Evolutionary conservation across 2,113 vertebrate genomes (phyloP), one percentile per base, ranked within the genome.

Genomic region (Delphinapterus leucas): DNA sequence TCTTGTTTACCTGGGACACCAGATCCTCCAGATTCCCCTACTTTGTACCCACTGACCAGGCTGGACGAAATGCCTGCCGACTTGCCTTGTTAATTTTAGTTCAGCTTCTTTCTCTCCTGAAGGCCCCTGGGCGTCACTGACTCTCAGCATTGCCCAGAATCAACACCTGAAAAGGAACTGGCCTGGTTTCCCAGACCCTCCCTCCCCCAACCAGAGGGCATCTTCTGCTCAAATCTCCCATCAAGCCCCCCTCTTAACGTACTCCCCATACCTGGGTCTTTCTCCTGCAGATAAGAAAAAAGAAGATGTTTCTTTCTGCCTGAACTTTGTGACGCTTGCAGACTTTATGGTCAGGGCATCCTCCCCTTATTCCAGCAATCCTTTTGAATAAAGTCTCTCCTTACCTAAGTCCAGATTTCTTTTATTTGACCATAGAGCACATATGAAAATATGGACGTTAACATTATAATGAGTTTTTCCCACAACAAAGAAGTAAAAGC

Each of bases 261-360:
- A 53, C 6, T 26, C 49, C 31, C 26, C 1, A 28, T 8, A 20
- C 25, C 2, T 1, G 14, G 2, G n/a, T 76, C 63, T 2, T 15
- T 10, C 63, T 28, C 17, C 41, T 71, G 31, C 31, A 3, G n/a
- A 23, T 18, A 25, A 82, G 23, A 85, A 49, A 20, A 58, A 83
- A 49, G 31, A 17, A 14, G 65, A 67, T 15, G 25, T 20, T 74
- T 25, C 23, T 53, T 13, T 83, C 31, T 36, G 3, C 23, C 13
- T 12, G 5, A 41, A 53, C 7, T 60, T 38, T 31, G 53, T 13
- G 31, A 47, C 61, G 1, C 6, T 20, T 31, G 5, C 3, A 68
- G 26, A 49, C 60, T 15, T 61, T n/a, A 49, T 3, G 31, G 33
- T 61, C 65, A 79, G 20, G 85, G 25, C 33, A 36, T 23, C 26